Base-by-base conservation (phyloP, 2,888 invertebrate genomes). In the Tryphoninae sp. region DNA sequence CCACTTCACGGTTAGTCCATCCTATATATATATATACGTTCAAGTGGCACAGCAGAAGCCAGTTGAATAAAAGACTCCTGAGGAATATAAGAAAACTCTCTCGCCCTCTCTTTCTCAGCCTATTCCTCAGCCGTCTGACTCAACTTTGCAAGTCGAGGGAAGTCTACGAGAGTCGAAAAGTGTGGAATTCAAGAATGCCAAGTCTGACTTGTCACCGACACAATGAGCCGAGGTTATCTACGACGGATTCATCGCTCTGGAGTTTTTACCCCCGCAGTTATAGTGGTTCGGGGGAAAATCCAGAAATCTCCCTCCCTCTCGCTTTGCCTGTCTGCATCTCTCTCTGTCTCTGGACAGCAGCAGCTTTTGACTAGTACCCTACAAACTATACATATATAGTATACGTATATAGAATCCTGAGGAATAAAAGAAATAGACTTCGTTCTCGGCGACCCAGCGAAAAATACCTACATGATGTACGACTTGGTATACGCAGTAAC, bases 151-250 rank as follows among this genome's bases (percentile, higher is more conserved):
- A 73, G 61, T 6, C 33, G 33, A 22, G 75, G 51, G 59, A 65
- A 33, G 68, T 59, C 33, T 73, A 65, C 73, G 81, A 82, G 78
- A 76, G 23, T 72, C 62, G 74, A 82, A 64, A 65, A 69, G 80
- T 75, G 80, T 78, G 67, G 76, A 75, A 81, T 79, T 81, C 73
- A 51, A 65, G 49, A 81, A 80, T 69, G 69, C 75, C 78, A 75
- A 78, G 72, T 61, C 84, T 84, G 87, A 83, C 87, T 88, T 88
- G 89, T 89, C 89, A 89, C 74, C 83, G 87, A 81, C 88, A 90
- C 89, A 89, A 90, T 89, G 88, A 88, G 87, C 82, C 88, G 78
- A 84, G 86, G 89, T 90, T 90, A 90, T 90, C 88, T 89, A 90
- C 86, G 87, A 87, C 84, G 87, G 86, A 87, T 88, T 89, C 86